These are phyloP conservation scores for Apostichopus californicus DNA, from an alignment of 35 echinoderm and acorn worm genomes.

Conservation along the genomic window DNA sequence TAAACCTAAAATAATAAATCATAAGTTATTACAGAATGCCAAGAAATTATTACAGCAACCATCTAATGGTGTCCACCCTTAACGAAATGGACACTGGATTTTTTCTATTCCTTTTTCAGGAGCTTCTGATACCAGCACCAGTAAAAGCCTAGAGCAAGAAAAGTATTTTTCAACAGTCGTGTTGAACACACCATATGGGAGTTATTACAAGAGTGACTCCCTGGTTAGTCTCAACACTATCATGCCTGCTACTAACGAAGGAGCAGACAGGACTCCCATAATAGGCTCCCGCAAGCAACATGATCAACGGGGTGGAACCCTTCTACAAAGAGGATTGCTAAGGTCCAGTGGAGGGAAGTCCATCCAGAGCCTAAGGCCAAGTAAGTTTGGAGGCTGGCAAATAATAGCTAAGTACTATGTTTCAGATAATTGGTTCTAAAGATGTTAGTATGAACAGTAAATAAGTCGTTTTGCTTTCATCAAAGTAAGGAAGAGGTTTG, in stretches of 20 bases:
- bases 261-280: constrained; percentile 72
- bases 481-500: too few relatives aligned
- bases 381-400: constrained; percentile 43
- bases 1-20: too few relatives aligned
- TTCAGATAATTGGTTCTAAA: too few relatives aligned
- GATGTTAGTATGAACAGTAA: too few relatives aligned
- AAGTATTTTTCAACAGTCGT: constrained; percentile 91
- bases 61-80: too few relatives aligned
- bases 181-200: constrained; percentile 79
- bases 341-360: constrained; percentile 84
- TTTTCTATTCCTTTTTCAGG: constrained; percentile 1
- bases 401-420: too few relatives aligned
- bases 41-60: too few relatives aligned
- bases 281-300: constrained; percentile 69
- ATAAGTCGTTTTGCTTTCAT: too few relatives aligned
- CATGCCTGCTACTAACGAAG: constrained; percentile 64
- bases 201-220: constrained; percentile 90
- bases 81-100: too few relatives aligned
- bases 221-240: constrained; percentile 97
- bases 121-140: constrained; percentile 70
- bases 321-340: constrained; percentile 73
- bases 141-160: constrained; percentile 94
- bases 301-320: constrained; percentile 47
- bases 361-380: constrained; percentile 55
- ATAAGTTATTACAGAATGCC: too few relatives aligned